Evolutionary conservation across 2,888 invertebrate species (phyloP).

Genomic region (Oxyteleia sp.): DNA sequence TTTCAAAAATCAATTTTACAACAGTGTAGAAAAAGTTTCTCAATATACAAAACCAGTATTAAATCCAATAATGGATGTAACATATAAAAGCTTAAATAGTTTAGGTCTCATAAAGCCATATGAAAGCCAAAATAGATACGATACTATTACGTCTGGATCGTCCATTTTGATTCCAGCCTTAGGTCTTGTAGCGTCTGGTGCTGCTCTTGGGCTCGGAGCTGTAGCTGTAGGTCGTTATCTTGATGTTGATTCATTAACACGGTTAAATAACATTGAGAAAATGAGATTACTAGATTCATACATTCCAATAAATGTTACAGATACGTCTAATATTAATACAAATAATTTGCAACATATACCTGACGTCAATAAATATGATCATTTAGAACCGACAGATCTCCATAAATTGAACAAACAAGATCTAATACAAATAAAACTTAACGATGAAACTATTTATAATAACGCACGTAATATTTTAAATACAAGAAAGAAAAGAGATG

Average conservation of each 20-base stretch:
- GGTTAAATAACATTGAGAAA: constrained; percentile 88
- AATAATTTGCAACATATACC: no score
- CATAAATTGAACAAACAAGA: no score
- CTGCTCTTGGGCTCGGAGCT: constrained; percentile 93
- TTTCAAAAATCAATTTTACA: constrained; percentile 92
- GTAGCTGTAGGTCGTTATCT: constrained; percentile 93
- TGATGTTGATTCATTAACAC: constrained; percentile 90
- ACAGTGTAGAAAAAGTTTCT: constrained; percentile 85
- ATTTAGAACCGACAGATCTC: no score
- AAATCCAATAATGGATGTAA: constrained; percentile 92
- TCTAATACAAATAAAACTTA: no score
- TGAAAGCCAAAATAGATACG: constrained; percentile 90
- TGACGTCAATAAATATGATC: no score
- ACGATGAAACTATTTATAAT: no score
- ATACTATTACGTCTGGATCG: constrained; percentile 89
- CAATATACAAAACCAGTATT: constrained; percentile 88
- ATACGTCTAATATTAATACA: background rate
- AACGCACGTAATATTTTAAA: no score
- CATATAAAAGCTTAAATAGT: constrained; percentile 93
- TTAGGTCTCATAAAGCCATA: constrained; percentile 90
- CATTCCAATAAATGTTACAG: constrained; percentile 18
- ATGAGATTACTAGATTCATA: constrained; percentile 88
- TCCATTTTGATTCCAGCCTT: constrained; percentile 92
- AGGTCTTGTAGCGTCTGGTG: constrained; percentile 94
- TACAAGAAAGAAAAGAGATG: no score